Base-by-base conservation (phyloP, 2,113 vertebrate species). In the Acinonyx jubatus region DNA sequence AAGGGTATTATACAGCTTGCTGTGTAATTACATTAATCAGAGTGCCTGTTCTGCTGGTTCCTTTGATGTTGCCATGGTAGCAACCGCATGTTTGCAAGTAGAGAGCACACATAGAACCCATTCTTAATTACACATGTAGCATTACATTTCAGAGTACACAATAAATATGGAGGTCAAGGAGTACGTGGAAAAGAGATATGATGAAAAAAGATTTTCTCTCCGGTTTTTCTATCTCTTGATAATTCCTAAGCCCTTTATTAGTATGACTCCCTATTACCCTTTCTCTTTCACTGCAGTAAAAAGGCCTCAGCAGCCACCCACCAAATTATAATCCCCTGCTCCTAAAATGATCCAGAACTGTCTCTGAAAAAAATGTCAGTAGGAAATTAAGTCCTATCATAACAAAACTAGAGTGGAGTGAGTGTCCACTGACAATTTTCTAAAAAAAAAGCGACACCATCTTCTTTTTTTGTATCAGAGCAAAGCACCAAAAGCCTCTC, bases 1-100 rank as follows among this genome's bases (percentile, higher is more conserved):
- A 98, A 98, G 97, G 89, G 96, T 96, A 98, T 98, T 98, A 98
- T 98, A 98, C 86, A 98, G 91, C 98, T 98, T 92, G 94, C 98
- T 98, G 68, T 98, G 93, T 98, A 99, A 99, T 99, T 99, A 98
- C 98, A 98, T 99, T 99, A 99, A 99, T 99, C 99, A 98, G 97
- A 90, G 97, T 98, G 97, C 98, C 97, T 97, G 96, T 98, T 98
- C 95, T 96, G 97, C 83, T 97, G 38, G 25, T 98, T 98, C 94
- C 94, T 98, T 98, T 98, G 97, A 97, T 94, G 99, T 99, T 99
- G 98, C 98, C 98, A 99, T 99, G 97, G 99, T 96, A 99, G 97
- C 98, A 52, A 97, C 96, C 91, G 96, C 95, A 94, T 97, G 98
- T 98, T 98, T 98, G 96, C 97, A 98, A 98, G 98, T 98, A 98